Evolutionary conservation across 2,113 vertebrate species (phyloP), one percentile per base, ranked within the genome.

Genomic region (Anseranas semipalmata): DNA sequence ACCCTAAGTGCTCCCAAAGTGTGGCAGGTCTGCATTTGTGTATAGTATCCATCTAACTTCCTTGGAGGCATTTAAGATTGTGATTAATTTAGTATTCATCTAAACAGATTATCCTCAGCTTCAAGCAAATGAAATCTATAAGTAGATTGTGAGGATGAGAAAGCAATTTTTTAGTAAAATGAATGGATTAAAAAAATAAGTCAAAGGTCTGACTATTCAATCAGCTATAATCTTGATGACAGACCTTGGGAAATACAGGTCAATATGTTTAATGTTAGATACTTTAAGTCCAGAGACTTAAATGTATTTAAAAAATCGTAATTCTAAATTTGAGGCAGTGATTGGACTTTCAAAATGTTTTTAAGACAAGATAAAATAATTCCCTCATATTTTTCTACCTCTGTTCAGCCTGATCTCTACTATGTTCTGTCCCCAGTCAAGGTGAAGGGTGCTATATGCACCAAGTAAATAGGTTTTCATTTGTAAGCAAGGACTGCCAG

Each of bases 61-160:
- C 50, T 25, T 59, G 55, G 50, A 73, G 58, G 37, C 41, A 48
- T 78, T 87, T 87, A 85, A 78, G 39, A 65, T 72, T 75, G 33
- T 39, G 66, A 86, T 93, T 59, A 80, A 80, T 89, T 89, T 80
- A 78, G 28, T 71, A 59, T 74, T 94, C 74, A 58, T 87, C 85
- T 90, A 87, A 96, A 89, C 30, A 84, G 95, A 92, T 96, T 87
- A 93, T 89, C 88, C 77, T 74, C 65, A 92, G 33, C 50, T 96
- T 75, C 2, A 16, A 81, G 83, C 52, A 77, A 94, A 88, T 90
- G 35, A 67, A 94, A 94, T 78, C 74, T 10, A 0, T 86, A 93
- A 94, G 95, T 56, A 92, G 95, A 95, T 94, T 95, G 60, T 78
- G 72, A 90, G 90, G 46, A 93, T 78, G 25, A 92, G 72, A 93